Evolutionary conservation across 2,797 vertebrate species (phyloP).

Genomic region (Iguana delicatissima): DNA sequence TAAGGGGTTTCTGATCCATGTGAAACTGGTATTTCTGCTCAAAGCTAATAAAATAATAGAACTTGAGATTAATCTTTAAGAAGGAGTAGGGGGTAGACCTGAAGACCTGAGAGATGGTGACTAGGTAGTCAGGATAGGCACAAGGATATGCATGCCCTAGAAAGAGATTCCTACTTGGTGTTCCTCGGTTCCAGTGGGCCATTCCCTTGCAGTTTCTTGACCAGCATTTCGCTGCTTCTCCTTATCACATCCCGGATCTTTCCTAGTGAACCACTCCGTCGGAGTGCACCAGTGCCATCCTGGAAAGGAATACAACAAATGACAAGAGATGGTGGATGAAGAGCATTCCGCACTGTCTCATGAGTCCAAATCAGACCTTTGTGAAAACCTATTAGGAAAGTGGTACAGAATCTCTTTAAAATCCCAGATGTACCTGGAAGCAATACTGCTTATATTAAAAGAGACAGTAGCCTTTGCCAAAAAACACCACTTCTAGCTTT

Average conservation of each 20-base stretch:
- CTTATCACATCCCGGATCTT: slow-evolving; percentile 93
- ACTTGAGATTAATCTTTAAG: not conserved
- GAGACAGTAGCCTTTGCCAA: not conserved
- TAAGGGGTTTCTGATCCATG: not conserved
- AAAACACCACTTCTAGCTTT: not conserved
- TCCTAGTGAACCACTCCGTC: slow-evolving; percentile 92
- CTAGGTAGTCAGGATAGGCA: not conserved
- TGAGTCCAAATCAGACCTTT: not conserved
- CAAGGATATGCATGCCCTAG: rapidly evolving
- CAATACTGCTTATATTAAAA: not conserved
- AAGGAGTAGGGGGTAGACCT: not conserved
- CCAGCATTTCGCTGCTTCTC: slow-evolving; percentile 95
- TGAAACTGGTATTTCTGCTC: not conserved
- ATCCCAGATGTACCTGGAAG: not conserved
- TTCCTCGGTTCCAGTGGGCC: slow-evolving; percentile 87
- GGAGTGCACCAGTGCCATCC: slow-evolving; percentile 92
- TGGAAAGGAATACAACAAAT: slow-evolving; percentile 75
- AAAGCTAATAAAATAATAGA: not conserved
- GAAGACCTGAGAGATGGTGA: not conserved
- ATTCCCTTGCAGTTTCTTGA: slow-evolving; percentile 95
- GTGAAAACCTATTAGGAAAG: not conserved
- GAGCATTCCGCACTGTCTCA: not conserved
- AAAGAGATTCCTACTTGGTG: slow-evolving; percentile 66
- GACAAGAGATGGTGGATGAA: slow-evolving; percentile 30
- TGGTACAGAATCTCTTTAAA: not conserved